Evolutionary conservation across 2,113 vertebrate genomes (phyloP), one percentile per base, ranked within the genome.

Genomic region (Hymenochirus boettgeri): DNA sequence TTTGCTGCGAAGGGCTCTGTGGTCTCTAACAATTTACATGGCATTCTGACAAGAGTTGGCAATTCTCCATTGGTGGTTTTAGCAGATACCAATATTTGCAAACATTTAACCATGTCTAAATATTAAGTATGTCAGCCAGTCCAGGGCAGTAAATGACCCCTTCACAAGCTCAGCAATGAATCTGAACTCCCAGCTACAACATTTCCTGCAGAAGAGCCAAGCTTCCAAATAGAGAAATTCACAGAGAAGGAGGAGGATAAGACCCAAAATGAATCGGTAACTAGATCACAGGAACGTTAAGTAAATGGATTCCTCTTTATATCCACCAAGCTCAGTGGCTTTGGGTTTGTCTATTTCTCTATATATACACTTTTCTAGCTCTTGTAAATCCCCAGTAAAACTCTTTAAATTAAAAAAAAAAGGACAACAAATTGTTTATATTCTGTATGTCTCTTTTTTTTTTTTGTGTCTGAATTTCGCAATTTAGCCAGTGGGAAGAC

Each of bases 181-280:
- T 69, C 56, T 69, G 65, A 69, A 60, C 56, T 33, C 19, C 42
- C 51, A 60, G 65, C 65, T 57, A 69, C 58, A 69, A 69, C 65
- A 53, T 60, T 69, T 60, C 57, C 57, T 60, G 56, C 56, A 22
- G 47, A 52, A 53, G 47, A 45, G 65, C 65, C 65, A 69, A 69
- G 60, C 57, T 69, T 69, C 65, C 65, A 69, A 60, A 69, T 60
- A 69, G 65, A 69, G 65, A 69, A 69, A 69, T 69, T 10, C 13
- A 50, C 45, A 48, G 55, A 50, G 64, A 55, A 67, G 55, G 54
- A 57, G 54, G 57, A 52, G 31, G 54, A 54, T 24, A 55, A 57
- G 54, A 25, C 24, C 17, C 39, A 55, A 57, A 69, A 69, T 69
- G 56, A 53, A 25, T 2, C 25, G 59, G 65, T 69, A 69, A 69